phyloP scores from a whole-genome alignment of 2,797 vertebrate species.

The Trematomus bernacchii region DNA sequence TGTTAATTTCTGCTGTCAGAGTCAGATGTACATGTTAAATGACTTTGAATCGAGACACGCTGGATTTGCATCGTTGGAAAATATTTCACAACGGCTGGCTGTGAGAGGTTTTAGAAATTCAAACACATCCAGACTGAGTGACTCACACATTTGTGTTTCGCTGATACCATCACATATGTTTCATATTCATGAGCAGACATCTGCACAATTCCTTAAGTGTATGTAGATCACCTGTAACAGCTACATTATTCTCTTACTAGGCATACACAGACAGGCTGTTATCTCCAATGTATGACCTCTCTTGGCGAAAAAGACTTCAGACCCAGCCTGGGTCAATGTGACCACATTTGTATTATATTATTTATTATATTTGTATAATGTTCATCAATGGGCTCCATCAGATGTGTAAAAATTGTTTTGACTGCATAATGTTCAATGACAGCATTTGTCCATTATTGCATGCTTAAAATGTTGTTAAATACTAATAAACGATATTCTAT shows the following conservation, averaged over 20 bases:
- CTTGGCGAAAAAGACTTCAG: neutral
- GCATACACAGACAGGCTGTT: neutral
- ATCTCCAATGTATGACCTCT: constrained; percentile 11
- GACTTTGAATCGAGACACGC: neutral
- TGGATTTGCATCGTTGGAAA: neutral
- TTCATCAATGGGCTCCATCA: neutral
- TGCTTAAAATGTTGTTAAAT: neutral
- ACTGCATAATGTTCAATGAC: neutral
- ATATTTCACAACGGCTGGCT: neutral
- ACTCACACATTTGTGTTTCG: constrained; percentile 26
- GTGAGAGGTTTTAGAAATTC: constrained; percentile 37
- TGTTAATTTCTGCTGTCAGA: constrained; percentile 8
- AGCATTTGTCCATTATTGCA: neutral
- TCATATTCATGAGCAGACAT: constrained; percentile 47
- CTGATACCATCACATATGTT: constrained; percentile 37
- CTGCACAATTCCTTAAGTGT: constrained; percentile 29
- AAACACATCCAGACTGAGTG: constrained; percentile 24
- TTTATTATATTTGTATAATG: neutral
- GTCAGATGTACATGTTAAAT: constrained; percentile 8
- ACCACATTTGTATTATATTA: neutral
- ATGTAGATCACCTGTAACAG: constrained; percentile 28
- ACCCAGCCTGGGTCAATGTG: neutral
- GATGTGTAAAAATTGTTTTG: neutral
- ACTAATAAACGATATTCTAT: neutral
- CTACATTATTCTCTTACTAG: neutral